Evolutionary conservation across 1,140 invertebrate species (phyloP).

Genomic region (Drosophila orosa): DNA sequence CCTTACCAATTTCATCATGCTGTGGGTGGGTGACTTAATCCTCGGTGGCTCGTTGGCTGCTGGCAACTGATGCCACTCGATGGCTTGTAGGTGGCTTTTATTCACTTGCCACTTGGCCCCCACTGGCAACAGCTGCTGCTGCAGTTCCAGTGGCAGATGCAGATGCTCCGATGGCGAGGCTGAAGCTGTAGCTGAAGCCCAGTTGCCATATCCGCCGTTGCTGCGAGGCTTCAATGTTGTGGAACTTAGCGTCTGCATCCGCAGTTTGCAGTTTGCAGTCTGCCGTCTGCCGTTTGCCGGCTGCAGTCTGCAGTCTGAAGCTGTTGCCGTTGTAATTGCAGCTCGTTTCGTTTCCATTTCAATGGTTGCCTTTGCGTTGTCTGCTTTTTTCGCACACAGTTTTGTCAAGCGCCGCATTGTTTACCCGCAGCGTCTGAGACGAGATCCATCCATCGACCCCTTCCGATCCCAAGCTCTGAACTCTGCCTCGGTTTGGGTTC

Average conservation of each 20-base stretch:
- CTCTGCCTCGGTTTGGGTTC: conserved; percentile 49
- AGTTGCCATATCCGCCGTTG: conserved; percentile 68
- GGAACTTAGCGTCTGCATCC: conserved; percentile 62
- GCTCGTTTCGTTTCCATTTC: conserved; percentile 59
- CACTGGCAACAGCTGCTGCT: conserved; percentile 32
- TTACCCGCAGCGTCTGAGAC: conserved; percentile 39
- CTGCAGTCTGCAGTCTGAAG: conserved; percentile 26
- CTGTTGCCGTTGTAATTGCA: conserved; percentile 66
- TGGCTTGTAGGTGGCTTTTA: conserved; percentile 66
- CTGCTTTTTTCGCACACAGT: conserved; percentile 50
- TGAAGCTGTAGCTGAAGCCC: conserved; percentile 8
- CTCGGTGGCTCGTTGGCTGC: conserved; percentile 47
- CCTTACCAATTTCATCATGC: conserved; percentile 79
- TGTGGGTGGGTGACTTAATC: conserved; percentile 41
- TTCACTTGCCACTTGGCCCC: conserved; percentile 64
- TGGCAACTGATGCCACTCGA: conserved; percentile 77
- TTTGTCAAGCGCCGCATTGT: conserved; percentile 61
- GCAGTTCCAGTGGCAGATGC: conserved; percentile 59
- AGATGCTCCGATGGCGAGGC: conserved; percentile 71
- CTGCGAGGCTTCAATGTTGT: conserved; percentile 57
- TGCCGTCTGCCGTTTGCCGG: conserved; percentile 3
- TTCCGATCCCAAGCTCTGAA: conserved; percentile 45
- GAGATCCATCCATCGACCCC: conserved; percentile 49
- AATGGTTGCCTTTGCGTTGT: conserved; percentile 52
- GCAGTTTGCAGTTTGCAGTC: conserved; percentile 50